A percentile compares a stretch with the other conserved stretches of the same genome.
Conservation (phyloP, 1,140 invertebrate genomes). For the Drosophila ficusphila region DNA sequence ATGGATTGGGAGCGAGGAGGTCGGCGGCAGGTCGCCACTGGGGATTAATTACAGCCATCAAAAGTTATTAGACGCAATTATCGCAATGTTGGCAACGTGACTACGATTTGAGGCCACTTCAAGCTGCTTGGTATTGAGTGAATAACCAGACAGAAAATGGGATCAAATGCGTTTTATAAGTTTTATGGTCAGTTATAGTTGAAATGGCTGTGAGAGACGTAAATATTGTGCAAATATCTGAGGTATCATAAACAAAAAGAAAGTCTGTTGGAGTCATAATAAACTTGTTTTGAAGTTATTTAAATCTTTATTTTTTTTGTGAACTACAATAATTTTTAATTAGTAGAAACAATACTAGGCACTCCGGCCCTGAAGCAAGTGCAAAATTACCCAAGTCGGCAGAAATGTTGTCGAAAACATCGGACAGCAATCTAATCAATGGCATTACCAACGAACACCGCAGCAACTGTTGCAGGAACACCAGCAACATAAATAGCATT, state of each 20-base stretch:
- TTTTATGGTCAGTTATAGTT: background rate
- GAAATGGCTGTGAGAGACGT: background rate
- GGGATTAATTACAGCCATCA: constrained; percentile 82
- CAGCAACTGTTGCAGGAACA: constrained; percentile 23
- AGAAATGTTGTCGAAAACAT: constrained; percentile 1
- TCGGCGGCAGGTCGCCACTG: constrained; percentile 48
- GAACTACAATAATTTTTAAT: too few species aligned
- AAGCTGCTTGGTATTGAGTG: constrained; percentile 18
- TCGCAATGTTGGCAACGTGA: constrained; percentile 74
- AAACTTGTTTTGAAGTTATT: too few species aligned
- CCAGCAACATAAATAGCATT: constrained; percentile 15
- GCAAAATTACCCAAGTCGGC: background rate
- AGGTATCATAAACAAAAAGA: too few species aligned
- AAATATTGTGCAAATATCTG: background rate
- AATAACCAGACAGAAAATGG: background rate
- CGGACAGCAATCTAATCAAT: background rate
- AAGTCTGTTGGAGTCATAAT: too few species aligned
- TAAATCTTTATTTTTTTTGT: too few species aligned
- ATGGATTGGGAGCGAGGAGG: constrained; percentile 1
- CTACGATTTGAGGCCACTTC: constrained; percentile 37
- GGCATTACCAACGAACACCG: constrained; percentile 24
- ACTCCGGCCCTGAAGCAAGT: too few species aligned
- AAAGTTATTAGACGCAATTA: constrained; percentile 82
- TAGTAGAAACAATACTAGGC: too few species aligned
- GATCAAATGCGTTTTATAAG: background rate